Percentiles rank a stretch among this genome's conserved stretches.
phyloP scores from a whole-genome alignment of 2,797 vertebrate genomes.

The Gambelia wislizenii region DNA sequence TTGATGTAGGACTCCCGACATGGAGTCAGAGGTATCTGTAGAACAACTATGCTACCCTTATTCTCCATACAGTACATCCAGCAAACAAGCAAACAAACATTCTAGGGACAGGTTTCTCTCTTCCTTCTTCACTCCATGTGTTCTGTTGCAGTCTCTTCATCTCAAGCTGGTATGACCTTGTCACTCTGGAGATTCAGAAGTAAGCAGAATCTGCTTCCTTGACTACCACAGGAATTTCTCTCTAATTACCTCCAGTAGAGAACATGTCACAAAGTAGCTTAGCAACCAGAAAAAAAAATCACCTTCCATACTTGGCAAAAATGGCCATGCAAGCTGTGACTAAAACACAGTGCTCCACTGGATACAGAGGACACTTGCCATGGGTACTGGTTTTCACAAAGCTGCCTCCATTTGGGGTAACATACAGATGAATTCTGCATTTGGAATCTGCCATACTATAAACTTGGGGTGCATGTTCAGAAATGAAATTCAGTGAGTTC shows the following conservation, averaged over 20 bases:
- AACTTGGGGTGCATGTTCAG: background rate
- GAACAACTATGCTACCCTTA: background rate
- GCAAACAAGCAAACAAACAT: background rate
- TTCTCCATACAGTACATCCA: background rate
- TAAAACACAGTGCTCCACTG: background rate
- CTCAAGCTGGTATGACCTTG: background rate
- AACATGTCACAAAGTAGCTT: conserved; percentile 5
- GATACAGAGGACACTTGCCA: background rate
- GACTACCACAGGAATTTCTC: background rate
- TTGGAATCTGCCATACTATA: background rate
- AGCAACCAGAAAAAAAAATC: conserved; percentile 4
- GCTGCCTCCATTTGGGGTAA: background rate
- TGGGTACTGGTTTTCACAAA: background rate
- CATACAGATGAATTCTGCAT: background rate
- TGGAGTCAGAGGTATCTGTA: background rate
- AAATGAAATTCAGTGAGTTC: background rate
- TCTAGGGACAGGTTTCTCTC: background rate
- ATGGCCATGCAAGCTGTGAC: background rate
- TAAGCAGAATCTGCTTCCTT: conserved; percentile 4
- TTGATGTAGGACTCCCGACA: background rate
- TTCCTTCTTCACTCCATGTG: background rate
- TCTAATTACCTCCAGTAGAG: conserved; percentile 2
- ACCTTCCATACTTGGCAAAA: background rate
- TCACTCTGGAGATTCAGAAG: background rate
- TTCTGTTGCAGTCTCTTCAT: background rate